Evolutionary conservation across 2,113 vertebrate genomes (phyloP).

Genomic region (Notarius quadriscutis): DNA sequence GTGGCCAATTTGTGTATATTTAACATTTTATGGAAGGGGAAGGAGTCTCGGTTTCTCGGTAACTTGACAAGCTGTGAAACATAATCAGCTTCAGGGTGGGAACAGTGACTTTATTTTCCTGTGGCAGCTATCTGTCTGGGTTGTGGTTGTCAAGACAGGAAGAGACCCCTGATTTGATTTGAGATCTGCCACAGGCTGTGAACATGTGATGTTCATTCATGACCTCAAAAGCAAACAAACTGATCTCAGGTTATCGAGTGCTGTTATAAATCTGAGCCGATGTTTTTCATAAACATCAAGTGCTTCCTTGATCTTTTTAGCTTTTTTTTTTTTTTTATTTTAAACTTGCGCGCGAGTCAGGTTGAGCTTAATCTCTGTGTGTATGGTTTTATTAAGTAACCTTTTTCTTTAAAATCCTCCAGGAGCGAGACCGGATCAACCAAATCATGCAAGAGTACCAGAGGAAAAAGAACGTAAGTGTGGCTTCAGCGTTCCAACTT

Average conservation of each 20-base stretch:
- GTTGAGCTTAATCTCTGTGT: neutral
- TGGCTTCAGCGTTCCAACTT: neutral
- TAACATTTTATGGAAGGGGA: too few relatives aligned
- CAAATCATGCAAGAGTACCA: conserved; percentile 84
- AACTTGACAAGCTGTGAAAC: neutral
- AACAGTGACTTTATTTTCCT: neutral
- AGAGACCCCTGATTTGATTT: neutral
- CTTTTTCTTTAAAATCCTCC: conserved; percentile 44
- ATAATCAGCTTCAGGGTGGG: neutral
- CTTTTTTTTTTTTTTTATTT: too few relatives aligned
- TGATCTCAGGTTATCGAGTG: neutral
- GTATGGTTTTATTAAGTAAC: neutral
- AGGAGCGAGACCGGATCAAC: conserved; percentile 89
- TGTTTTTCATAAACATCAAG: neutral
- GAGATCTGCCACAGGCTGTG: neutral
- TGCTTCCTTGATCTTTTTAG: neutral
- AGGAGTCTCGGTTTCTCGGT: neutral
- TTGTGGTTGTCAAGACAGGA: neutral
- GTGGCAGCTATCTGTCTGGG: neutral
- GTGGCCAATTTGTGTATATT: too few relatives aligned
- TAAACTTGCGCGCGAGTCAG: neutral
- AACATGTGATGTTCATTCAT: neutral
- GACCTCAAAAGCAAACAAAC: neutral
- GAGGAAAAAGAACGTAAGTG: conserved; percentile 90
- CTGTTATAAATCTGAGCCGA: neutral